A percentile compares a stretch with the other conserved stretches of the same genome.
Evolutionary conservation across 1,140 invertebrate species (phyloP).

Genomic region (Melanaphis sacchari): DNA sequence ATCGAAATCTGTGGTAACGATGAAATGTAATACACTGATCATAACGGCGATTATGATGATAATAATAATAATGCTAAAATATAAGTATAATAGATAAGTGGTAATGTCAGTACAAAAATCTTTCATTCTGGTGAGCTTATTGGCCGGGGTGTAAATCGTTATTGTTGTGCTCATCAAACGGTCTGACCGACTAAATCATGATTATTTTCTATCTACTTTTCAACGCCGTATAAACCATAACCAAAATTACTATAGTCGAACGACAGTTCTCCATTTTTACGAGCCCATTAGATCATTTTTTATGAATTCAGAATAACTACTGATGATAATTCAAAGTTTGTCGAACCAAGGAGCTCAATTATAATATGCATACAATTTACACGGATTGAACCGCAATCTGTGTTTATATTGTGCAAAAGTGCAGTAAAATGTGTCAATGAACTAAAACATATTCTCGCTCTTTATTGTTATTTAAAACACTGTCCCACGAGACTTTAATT

Average conservation of each 20-base stretch:
- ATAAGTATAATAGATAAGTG: background rate
- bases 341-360: background rate
- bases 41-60: background rate
- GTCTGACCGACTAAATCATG: background rate
- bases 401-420: background rate
- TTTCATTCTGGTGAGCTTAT: background rate
- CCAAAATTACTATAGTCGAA: no score
- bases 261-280: no score
- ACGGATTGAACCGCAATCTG: background rate
- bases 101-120: background rate
- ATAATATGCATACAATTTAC: no score
- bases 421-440: background rate
- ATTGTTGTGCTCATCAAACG: background rate
- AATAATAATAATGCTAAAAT: background rate
- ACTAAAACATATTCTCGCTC: no score
- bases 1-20: background rate
- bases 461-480: background rate
- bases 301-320: background rate
- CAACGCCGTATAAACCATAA: no score
- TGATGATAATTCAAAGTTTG: background rate
- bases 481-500: background rate
- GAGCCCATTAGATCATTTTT: background rate
- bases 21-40: background rate
- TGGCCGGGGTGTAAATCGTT: background rate
- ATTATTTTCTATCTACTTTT: background rate